A percentile compares a stretch with the other conserved stretches of the same genome.
These are phyloP conservation scores for Carabus problematicus DNA, from an alignment of 2,888 invertebrate species.

Conservation along the genomic window DNA sequence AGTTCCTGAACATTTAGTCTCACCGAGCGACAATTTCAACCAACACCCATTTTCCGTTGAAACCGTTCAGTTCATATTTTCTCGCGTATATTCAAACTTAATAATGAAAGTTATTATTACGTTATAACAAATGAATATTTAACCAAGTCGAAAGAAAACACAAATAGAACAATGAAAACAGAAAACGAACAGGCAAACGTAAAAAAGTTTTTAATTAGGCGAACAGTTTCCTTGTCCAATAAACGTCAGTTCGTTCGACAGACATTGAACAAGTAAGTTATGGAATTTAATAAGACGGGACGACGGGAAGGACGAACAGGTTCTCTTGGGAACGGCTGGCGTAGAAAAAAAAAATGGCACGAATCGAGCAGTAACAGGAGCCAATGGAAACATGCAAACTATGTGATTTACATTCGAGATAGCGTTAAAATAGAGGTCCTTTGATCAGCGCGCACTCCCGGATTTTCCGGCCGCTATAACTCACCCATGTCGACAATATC, in stretches of 20 bases:
- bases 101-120: neutral
- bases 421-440: conserved; percentile 27
- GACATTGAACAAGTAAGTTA: conserved; percentile 18
- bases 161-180: neutral
- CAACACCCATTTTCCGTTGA: no score
- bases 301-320: neutral
- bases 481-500: conserved; percentile 13
- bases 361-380: neutral
- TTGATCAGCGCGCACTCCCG: conserved; percentile 26
- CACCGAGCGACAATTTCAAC: no score
- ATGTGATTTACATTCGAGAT: conserved; percentile 38
- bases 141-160: neutral
- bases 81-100: no score
- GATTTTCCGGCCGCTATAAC: conserved; percentile 14
- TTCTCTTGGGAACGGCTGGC: neutral
- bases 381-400: conserved; percentile 37
- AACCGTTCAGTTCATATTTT: no score
- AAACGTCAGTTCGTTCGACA: conserved; percentile 14
- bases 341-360: neutral
- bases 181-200: neutral
- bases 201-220: conserved; percentile 15
- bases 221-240: conserved; percentile 14
- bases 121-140: conserved; percentile 8
- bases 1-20: no score
- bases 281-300: conserved; percentile 38